Conservation (phyloP, 23 tunicate genomes). For the Halocynthia aurantium region DNA sequence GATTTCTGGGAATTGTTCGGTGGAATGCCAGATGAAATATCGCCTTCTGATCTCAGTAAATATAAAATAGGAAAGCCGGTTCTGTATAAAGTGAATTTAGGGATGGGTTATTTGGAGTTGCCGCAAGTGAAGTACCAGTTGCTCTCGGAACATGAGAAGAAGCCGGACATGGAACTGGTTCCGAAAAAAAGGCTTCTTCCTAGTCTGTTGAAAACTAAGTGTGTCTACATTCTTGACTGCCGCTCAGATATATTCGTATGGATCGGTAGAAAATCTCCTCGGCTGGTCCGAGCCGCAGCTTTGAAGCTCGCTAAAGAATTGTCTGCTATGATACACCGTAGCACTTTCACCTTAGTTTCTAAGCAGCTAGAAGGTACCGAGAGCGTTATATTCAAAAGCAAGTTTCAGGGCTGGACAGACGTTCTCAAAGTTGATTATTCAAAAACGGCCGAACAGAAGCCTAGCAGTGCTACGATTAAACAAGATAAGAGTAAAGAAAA, state of each 20-base stretch:
- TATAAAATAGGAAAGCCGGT: conserved; percentile 61
- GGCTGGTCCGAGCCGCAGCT: conserved; percentile 94
- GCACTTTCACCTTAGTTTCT: conserved; percentile 74
- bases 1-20: conserved; percentile 98
- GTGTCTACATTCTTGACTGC: conserved; percentile 88
- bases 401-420: conserved; percentile 93
- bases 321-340: conserved; percentile 74
- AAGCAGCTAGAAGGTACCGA: conserved; percentile 92
- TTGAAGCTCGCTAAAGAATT: conserved; percentile 90
- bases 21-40: conserved; percentile 97
- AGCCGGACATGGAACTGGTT: conserved; percentile 51
- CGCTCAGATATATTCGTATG: conserved; percentile 94
- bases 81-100: conserved; percentile 87
- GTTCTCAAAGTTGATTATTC: conserved; percentile 97
- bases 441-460: conserved; percentile 31
- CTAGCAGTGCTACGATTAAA: conserved; percentile 24
- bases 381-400: conserved; percentile 81
- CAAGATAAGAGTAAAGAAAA: conserved; percentile 47
- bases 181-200: conserved; percentile 73
- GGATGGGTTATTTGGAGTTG: conserved; percentile 93
- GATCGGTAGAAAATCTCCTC: conserved; percentile 91
- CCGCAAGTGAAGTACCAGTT: conserved; percentile 92
- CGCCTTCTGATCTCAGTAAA: conserved; percentile 47
- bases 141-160: conserved; percentile 57
- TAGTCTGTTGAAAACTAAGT: conserved; percentile 72